Evolutionary conservation across 2,888 invertebrate species (phyloP), one percentile per base, ranked within the genome.

Genomic region (Diadegma fenestrale): DNA sequence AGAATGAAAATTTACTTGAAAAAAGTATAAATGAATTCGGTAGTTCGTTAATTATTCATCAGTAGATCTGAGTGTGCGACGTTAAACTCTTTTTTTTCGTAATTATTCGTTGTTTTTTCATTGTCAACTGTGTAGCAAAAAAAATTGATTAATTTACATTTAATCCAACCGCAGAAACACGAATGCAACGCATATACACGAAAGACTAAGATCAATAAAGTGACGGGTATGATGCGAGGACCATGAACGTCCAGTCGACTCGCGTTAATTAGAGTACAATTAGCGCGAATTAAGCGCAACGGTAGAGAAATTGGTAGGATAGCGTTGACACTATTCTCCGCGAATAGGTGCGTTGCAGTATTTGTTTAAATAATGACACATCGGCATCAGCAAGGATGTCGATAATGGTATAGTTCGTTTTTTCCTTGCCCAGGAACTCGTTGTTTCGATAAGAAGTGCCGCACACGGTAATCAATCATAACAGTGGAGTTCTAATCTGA

Each of bases 401-500:
- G 80, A 84, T 84, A 77, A 76, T 71, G 66, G 77, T 80, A 80
- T 84, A 71, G 84, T 77, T 80, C 66, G 61, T 66, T 41, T 12
- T 10, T 58, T 58, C 63, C 45, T 64, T 45, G 43, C 37, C 43
- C 54, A 48, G 68, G 12, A 19, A 51, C 58, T 78, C 54, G 54
- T 33, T 17, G 61, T 58, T 73, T 14, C 58, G 14, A 66, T 64
- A 33, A 17, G 54, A 64, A 77, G 69, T 61, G 26, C 22, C 58
- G 45, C 37, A 66, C 43, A 48, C 19, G 22, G 71, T 51, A 58
- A 80, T 84, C 76, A 76, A 80, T 84, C 80, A 84, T 84, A 80
- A 80, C 76, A 71, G 54, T 26, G 22, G 80, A 76, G 76, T 45
- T 22, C 26, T 43, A 69, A 80, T 84, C 64, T 71, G 69, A 80